Evolutionary conservation across 2,113 vertebrate genomes (phyloP).

Genomic region (Erpornis zantholeuca): DNA sequence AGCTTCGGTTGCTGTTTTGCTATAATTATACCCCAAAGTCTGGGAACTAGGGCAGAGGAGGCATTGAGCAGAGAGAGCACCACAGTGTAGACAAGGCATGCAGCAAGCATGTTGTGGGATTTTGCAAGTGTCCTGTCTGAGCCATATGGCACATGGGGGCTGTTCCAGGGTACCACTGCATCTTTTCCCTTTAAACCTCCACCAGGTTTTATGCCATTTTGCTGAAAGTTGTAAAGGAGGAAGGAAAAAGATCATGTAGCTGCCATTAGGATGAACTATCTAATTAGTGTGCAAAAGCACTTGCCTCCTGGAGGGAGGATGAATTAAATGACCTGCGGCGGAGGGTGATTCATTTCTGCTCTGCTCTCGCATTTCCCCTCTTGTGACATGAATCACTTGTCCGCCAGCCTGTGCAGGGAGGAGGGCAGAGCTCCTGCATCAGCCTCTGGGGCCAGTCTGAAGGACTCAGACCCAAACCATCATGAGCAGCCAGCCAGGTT

Average conservation of each 20-base stretch:
- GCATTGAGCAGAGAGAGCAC: neutral
- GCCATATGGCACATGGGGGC: neutral
- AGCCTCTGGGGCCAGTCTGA: neutral
- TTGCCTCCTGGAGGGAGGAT: conserved; percentile 34
- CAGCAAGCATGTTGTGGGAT: neutral
- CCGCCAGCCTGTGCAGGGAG: neutral
- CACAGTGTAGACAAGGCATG: neutral
- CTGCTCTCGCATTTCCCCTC: neutral
- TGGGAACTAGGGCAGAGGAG: conserved; percentile 45
- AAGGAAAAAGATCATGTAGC: neutral
- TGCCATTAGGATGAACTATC: conserved; percentile 48
- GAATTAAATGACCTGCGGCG: neutral
- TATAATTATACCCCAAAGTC: conserved; percentile 45
- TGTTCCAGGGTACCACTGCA: neutral
- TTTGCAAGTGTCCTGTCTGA: conserved; percentile 6
- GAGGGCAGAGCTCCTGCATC: neutral
- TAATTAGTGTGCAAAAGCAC: conserved; percentile 54
- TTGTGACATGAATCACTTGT: neutral
- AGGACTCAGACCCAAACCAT: neutral
- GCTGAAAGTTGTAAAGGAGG: neutral
- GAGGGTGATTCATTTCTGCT: conserved; percentile 26
- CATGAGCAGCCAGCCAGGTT: neutral
- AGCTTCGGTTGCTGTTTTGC: neutral
- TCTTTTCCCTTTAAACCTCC: neutral
- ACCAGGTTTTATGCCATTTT: neutral